These are phyloP conservation scores for Brevimyrus niger DNA, from an alignment of 2,113 vertebrate genomes.

Conservation along the genomic window DNA sequence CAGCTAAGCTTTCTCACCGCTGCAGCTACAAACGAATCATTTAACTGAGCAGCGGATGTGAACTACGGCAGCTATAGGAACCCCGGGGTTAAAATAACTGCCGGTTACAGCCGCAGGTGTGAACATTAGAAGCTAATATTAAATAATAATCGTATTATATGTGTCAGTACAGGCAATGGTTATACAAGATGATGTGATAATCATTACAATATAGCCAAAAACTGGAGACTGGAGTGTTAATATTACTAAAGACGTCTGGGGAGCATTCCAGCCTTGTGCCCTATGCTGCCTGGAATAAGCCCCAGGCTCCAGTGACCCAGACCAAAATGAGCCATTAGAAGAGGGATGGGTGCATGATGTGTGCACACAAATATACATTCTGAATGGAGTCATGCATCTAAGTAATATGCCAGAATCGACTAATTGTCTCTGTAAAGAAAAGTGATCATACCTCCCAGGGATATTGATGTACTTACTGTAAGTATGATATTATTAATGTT, in stretches of 20 bases:
- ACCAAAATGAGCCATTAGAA: neutral
- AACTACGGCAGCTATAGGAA: neutral
- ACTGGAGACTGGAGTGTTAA: neutral
- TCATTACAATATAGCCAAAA: neutral
- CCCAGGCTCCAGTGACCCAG: neutral
- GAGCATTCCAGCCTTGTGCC: neutral
- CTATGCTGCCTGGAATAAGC: neutral
- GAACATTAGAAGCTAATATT: neutral
- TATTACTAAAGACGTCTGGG: neutral
- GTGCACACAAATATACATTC: neutral
- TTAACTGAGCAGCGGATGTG: neutral
- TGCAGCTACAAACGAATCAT: neutral
- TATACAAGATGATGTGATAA: neutral
- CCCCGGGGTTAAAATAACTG: neutral
- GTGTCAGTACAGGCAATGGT: neutral
- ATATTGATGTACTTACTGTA: neutral
- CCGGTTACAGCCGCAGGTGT: neutral
- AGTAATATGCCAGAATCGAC: neutral
- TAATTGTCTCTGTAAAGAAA: neutral
- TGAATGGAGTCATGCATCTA: neutral
- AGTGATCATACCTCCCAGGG: neutral
- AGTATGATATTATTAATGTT: neutral
- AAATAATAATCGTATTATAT: neutral
- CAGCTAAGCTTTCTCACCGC: neutral
- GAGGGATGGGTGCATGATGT: neutral